Evolutionary conservation across 1,140 invertebrate genomes (phyloP).

Genomic region (Aphelenchoides besseyi): DNA sequence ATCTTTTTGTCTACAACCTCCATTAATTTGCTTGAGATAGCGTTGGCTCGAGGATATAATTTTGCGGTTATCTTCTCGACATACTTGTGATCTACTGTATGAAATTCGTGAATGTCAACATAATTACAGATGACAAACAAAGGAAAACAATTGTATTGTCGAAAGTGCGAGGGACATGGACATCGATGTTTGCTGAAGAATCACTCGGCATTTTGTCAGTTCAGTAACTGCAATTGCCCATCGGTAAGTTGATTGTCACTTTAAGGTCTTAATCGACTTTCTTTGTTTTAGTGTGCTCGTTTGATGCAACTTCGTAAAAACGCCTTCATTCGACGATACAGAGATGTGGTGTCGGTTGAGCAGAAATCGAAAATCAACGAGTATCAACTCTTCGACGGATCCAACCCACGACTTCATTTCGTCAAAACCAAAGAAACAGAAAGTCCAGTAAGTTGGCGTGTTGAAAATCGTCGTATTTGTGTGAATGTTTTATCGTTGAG

Average conservation of each 20-base stretch:
- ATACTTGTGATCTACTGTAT: too few relatives aligned
- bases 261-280: background rate
- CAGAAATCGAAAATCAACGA: background rate
- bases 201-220: conserved; percentile 17
- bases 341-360: background rate
- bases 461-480: too few relatives aligned
- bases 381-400: background rate
- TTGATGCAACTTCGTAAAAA: conserved; percentile 12
- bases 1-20: too few relatives aligned
- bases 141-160: conserved; percentile 2
- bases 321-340: conserved; percentile 20
- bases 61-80: too few relatives aligned
- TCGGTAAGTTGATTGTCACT: conserved; percentile 12
- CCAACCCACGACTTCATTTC: background rate
- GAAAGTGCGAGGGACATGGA: conserved; percentile 14
- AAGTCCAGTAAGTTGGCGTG: too few relatives aligned
- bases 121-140: conserved; percentile 27
- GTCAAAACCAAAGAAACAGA: background rate
- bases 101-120: too few relatives aligned
- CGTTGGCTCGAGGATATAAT: too few relatives aligned
- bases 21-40: too few relatives aligned
- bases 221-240: conserved; percentile 10
- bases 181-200: background rate
- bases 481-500: too few relatives aligned
- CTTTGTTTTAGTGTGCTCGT: conserved; percentile 17